Conservation (phyloP, 2,113 vertebrate genomes). For the Stigmatopora nigra region DNA sequence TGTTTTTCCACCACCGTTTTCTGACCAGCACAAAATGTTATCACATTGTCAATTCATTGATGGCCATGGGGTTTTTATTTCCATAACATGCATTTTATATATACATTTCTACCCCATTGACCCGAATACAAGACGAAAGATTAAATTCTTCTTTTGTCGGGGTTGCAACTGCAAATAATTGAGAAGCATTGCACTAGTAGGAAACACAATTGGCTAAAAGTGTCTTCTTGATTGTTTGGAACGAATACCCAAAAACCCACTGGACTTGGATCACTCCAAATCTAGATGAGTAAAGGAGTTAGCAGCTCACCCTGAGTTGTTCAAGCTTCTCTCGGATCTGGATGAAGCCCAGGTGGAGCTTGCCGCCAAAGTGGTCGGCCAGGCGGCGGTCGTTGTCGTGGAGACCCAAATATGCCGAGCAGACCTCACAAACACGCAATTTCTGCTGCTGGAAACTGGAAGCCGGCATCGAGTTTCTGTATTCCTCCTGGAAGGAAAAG, state of each 20-base stretch:
- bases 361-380: constrained; percentile 97
- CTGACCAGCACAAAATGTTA: constrained; percentile 56
- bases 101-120: too few species aligned
- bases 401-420: constrained; percentile 94
- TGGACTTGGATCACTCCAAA: too few species aligned
- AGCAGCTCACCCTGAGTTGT: constrained; percentile 74
- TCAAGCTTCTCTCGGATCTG: constrained; percentile 97
- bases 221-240: too few species aligned
- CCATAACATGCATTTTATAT: too few species aligned
- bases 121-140: too few species aligned
- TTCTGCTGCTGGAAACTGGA: constrained; percentile 99
- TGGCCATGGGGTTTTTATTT: too few species aligned
- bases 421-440: constrained; percentile 94
- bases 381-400: constrained; percentile 96
- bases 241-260: too few species aligned
- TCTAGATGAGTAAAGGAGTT: too few species aligned
- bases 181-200: too few species aligned
- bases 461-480: constrained; percentile 97
- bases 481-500: constrained; percentile 79
- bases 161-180: too few species aligned
- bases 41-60: not conserved
- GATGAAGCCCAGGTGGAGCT: constrained; percentile 97
- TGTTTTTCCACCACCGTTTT: constrained; percentile 97
- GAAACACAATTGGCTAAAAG: too few species aligned
- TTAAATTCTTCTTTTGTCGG: too few species aligned